phyloP scores from a whole-genome alignment of 2,888 invertebrate genomes.

The Trichacis sp. region DNA sequence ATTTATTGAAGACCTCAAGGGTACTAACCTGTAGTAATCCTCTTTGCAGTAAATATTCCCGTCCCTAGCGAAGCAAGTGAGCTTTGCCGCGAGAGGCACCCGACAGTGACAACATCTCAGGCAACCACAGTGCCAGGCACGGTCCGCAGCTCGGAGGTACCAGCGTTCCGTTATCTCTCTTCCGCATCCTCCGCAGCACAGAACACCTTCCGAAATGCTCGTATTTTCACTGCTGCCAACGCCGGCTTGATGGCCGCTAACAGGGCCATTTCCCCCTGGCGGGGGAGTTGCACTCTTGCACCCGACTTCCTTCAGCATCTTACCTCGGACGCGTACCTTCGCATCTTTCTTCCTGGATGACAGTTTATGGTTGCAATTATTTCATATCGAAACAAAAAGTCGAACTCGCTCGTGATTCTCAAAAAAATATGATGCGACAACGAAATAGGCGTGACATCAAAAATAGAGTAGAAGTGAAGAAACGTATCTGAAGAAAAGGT shows the following conservation, averaged over 20 bases:
- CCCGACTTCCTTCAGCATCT: constrained; percentile 78
- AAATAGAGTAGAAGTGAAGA: too few relatives aligned
- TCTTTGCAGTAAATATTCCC: constrained; percentile 94
- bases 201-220: constrained; percentile 48
- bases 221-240: constrained; percentile 55
- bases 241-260: constrained; percentile 66
- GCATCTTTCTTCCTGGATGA: constrained; percentile 17
- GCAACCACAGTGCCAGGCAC: constrained; percentile 90
- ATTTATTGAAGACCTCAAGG: too few relatives aligned
- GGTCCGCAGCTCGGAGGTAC: constrained; percentile 87
- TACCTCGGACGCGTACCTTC: constrained; percentile 29
- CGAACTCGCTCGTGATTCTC: too few relatives aligned
- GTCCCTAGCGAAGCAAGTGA: constrained; percentile 90
- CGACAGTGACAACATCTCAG: constrained; percentile 88
- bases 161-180: constrained; percentile 74
- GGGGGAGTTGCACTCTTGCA: constrained; percentile 70
- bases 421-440: too few relatives aligned
- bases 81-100: constrained; percentile 84
- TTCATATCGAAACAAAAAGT: too few relatives aligned
- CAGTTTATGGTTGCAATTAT: too few relatives aligned
- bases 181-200: constrained; percentile 74
- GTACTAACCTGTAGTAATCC: constrained; percentile 89
- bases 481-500: too few relatives aligned
- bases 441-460: too few relatives aligned
- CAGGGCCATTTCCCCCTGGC: constrained; percentile 68